Conservation (phyloP, 2,113 vertebrate species). For the Ellobius talpinus region DNA sequence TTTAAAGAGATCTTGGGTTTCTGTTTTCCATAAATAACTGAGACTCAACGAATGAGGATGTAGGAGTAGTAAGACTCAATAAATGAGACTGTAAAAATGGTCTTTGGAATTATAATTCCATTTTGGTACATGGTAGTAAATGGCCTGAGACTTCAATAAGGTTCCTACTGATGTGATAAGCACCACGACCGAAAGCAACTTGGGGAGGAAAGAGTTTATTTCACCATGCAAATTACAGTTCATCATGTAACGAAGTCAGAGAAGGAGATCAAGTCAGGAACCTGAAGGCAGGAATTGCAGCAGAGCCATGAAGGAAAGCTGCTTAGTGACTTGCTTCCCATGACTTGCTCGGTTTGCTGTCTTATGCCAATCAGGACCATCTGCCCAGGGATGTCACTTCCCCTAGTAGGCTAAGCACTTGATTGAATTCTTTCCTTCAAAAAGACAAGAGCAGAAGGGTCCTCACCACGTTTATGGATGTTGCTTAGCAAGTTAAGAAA, state of each 20-base stretch:
- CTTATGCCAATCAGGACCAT: neutral
- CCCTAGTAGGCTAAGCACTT: neutral
- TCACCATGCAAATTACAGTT: neutral
- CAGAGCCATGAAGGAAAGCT: neutral
- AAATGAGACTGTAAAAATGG: neutral
- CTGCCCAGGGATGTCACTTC: no score
- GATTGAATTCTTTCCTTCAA: neutral
- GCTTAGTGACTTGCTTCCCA: neutral
- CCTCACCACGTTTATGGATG: neutral
- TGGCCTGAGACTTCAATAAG: neutral
- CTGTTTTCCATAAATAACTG: neutral
- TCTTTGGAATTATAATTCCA: neutral
- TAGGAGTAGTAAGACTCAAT: neutral
- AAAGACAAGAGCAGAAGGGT: neutral
- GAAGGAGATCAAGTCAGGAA: neutral
- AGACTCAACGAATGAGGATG: neutral
- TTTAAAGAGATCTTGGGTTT: conserved; percentile 13
- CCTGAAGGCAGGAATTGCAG: neutral
- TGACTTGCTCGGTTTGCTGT: neutral
- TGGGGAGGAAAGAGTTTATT: neutral
- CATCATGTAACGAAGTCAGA: neutral
- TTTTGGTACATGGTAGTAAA: neutral
- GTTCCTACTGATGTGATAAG: neutral
- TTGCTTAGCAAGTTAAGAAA: neutral
- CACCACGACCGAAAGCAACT: neutral